A percentile compares a stretch with the other conserved stretches of the same genome.
Evolutionary conservation across 2,888 invertebrate genomes (phyloP).

Genomic region (Ferdinandea cuprea): DNA sequence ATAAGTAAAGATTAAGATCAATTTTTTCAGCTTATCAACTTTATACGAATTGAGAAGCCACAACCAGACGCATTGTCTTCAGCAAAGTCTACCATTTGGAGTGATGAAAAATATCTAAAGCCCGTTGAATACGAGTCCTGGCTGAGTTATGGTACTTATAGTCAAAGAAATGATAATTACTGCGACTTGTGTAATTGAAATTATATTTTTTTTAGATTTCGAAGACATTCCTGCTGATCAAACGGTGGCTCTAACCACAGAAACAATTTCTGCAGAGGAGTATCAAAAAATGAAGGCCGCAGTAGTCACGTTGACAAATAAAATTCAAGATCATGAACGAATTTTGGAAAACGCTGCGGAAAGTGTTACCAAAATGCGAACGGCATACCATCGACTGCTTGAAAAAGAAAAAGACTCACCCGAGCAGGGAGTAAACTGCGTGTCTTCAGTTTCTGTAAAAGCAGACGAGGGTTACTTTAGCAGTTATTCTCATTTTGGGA

Average conservation of each 20-base stretch:
- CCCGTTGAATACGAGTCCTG: slow-evolving; percentile 91
- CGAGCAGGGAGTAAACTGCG: slow-evolving; percentile 25
- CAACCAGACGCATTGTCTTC: slow-evolving; percentile 84
- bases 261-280: slow-evolving; percentile 41
- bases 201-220: slow-evolving; percentile 35
- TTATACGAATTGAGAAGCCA: slow-evolving; percentile 87
- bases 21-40: slow-evolving; percentile 87
- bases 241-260: neutral
- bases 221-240: slow-evolving; percentile 56
- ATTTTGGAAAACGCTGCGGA: slow-evolving; percentile 85
- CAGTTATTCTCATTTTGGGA: slow-evolving; percentile 94
- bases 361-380: slow-evolving; percentile 80
- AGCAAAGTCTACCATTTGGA: slow-evolving; percentile 86
- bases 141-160: slow-evolving; percentile 89
- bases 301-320: slow-evolving; percentile 82
- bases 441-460: slow-evolving; percentile 80
- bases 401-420: slow-evolving; percentile 77
- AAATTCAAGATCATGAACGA: slow-evolving; percentile 84
- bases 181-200: neutral
- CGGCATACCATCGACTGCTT: slow-evolving; percentile 77
- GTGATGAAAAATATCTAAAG: slow-evolving; percentile 90
- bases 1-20: neutral
- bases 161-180: neutral
- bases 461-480: slow-evolving; percentile 91
- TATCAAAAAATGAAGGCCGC: slow-evolving; percentile 45